A percentile compares a stretch with the other conserved stretches of the same genome.
Evolutionary conservation across 2,113 vertebrate species (phyloP).

Genomic region (Bucco capensis): DNA sequence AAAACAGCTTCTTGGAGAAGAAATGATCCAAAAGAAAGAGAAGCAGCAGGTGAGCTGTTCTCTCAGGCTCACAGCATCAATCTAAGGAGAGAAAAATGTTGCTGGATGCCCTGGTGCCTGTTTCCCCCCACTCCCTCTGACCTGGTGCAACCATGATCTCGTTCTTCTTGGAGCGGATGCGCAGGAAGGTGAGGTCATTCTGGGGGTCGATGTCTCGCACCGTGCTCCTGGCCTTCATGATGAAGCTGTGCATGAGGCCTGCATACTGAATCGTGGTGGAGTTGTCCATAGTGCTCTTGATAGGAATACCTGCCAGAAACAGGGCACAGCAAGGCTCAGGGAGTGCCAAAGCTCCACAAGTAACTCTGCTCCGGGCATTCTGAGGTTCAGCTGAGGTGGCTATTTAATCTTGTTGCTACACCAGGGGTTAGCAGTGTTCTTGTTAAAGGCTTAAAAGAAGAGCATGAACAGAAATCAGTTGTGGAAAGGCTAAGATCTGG

Average conservation of each 20-base stretch:
- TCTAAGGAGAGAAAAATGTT: neutral
- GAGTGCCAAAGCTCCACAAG: neutral
- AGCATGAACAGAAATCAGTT: neutral
- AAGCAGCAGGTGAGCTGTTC: neutral
- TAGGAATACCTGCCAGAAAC: slow-evolving; percentile 84
- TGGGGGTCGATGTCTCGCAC: slow-evolving; percentile 91
- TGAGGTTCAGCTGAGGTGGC: neutral
- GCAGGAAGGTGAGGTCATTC: slow-evolving; percentile 93
- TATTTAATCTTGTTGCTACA: neutral
- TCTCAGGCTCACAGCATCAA: neutral
- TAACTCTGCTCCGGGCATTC: accelerated
- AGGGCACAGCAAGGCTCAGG: neutral
- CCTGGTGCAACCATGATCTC: slow-evolving; percentile 98
- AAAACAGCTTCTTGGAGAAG: neutral
- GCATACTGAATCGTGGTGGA: slow-evolving; percentile 88
- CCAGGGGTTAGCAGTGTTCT: neutral
- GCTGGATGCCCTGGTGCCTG: neutral
- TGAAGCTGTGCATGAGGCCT: slow-evolving; percentile 88
- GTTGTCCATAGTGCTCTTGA: slow-evolving; percentile 93
- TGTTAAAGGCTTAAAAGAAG: neutral
- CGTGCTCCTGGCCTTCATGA: slow-evolving; percentile 87
- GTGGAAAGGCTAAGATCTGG: neutral
- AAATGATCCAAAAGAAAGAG: neutral
- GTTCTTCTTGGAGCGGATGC: slow-evolving; percentile 95
- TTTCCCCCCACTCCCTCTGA: slow-evolving; percentile 33